phyloP scores from a whole-genome alignment of 1,140 invertebrate species.

The Euschistus heros region DNA sequence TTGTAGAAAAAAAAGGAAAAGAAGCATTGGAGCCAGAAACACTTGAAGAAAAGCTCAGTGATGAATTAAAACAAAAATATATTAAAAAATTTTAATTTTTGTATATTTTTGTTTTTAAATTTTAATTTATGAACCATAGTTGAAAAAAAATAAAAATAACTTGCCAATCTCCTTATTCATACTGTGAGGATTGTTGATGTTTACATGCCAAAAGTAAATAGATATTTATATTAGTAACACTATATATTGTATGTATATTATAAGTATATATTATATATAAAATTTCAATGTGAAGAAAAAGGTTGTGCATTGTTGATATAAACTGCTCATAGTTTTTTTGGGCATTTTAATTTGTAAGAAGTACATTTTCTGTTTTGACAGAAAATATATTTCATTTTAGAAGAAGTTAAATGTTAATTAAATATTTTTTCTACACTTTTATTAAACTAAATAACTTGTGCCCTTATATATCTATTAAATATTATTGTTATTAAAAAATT shows the following conservation, averaged over 20 bases:
- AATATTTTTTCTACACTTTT: too few species aligned
- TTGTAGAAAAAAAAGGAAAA: not conserved
- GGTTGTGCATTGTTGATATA: not conserved
- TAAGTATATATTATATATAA: constrained; percentile 10
- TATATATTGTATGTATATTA: not conserved
- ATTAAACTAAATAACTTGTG: too few species aligned
- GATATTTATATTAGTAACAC: not conserved
- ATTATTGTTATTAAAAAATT: too few species aligned
- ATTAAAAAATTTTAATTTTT: constrained; percentile 15
- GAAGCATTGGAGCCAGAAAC: not conserved
- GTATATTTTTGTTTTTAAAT: not conserved
- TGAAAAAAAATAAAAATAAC: not conserved
- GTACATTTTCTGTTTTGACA: too few species aligned
- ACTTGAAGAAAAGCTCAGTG: constrained; percentile 17
- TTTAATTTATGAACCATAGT: not conserved
- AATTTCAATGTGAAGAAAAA: not conserved
- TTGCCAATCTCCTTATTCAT: not conserved
- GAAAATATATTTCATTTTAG: too few species aligned
- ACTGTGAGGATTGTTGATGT: not conserved
- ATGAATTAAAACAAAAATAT: constrained; percentile 19
- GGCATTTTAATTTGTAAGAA: too few species aligned
- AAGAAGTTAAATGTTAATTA: too few species aligned
- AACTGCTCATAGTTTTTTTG: not conserved
- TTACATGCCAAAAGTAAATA: not conserved
- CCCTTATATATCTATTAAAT: too few species aligned